phyloP scores from a whole-genome alignment of 2,113 vertebrate species.

The Burhinus oedicnemus region DNA sequence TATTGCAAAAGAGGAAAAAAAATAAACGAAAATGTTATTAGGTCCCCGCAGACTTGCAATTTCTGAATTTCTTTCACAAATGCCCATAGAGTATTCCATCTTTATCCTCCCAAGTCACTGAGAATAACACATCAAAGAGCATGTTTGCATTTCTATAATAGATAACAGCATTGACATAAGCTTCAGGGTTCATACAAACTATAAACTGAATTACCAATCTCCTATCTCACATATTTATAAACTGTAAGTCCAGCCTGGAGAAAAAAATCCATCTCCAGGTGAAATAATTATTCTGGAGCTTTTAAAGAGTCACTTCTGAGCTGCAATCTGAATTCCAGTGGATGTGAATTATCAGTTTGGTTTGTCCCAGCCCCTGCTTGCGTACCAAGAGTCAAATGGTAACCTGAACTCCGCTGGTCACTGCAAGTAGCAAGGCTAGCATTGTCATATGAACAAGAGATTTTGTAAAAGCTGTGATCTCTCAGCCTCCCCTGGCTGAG shows the following conservation, averaged over 20 bases:
- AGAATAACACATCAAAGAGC: constrained; percentile 83
- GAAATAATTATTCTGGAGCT: constrained; percentile 51
- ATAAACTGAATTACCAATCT: constrained; percentile 77
- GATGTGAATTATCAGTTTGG: neutral
- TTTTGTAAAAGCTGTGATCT: neutral
- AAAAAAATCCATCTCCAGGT: constrained; percentile 65
- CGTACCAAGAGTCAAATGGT: neutral
- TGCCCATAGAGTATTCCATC: constrained; percentile 64
- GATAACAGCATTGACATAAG: constrained; percentile 79
- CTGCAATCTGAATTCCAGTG: neutral
- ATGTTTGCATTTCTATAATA: constrained; percentile 77
- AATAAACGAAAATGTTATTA: constrained; percentile 31
- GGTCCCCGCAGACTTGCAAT: constrained; percentile 60
- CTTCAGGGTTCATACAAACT: constrained; percentile 76
- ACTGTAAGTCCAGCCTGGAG: constrained; percentile 67
- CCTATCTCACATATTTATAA: constrained; percentile 77
- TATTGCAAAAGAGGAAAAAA: constrained; percentile 11
- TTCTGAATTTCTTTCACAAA: constrained; percentile 68
- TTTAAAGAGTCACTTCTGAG: constrained; percentile 26
- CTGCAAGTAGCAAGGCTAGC: neutral
- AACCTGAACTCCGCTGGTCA: neutral
- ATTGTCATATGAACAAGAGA: neutral
- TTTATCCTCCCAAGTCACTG: constrained; percentile 76
- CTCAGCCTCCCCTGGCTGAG: neutral
- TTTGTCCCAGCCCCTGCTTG: neutral